Evolutionary conservation across 2,113 vertebrate genomes (phyloP).

Genomic region (Dipodomys merriami): DNA sequence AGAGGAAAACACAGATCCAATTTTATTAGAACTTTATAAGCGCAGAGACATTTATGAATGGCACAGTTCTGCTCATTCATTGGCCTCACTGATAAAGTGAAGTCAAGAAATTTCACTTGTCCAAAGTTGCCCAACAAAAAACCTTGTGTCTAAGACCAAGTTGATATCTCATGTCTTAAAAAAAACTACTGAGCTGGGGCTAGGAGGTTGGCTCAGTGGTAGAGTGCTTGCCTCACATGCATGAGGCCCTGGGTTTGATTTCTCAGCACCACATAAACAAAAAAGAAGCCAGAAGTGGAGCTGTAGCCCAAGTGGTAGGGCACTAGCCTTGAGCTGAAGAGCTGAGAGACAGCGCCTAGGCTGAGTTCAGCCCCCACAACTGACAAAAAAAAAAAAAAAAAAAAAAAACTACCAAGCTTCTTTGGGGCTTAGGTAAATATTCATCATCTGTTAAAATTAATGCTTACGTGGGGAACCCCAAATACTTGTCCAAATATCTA

Average conservation of each 20-base stretch:
- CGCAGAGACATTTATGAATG: neutral
- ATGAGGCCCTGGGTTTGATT: too few relatives aligned
- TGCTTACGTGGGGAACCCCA: neutral
- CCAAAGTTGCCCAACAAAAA: neutral
- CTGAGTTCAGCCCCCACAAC: too few relatives aligned
- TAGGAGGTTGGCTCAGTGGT: too few relatives aligned
- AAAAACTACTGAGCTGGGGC: too few relatives aligned
- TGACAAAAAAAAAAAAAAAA: too few relatives aligned
- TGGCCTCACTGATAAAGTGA: neutral
- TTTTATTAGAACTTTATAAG: neutral
- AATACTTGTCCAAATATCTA: neutral
- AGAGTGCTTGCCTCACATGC: too few relatives aligned
- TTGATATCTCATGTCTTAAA: neutral
- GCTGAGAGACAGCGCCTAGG: too few relatives aligned
- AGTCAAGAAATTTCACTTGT: neutral
- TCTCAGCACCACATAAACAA: too few relatives aligned
- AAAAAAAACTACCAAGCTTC: neutral
- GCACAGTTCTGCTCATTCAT: neutral
- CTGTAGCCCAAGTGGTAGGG: too few relatives aligned
- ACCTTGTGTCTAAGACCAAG: neutral
- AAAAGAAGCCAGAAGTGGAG: too few relatives aligned
- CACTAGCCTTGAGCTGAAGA: too few relatives aligned
- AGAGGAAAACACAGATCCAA: neutral
- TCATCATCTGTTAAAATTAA: constrained; percentile 13
- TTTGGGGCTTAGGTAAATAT: neutral